These are phyloP conservation scores for Drosophila incognita DNA, from an alignment of 2,888 invertebrate species.

Conservation along the genomic window DNA sequence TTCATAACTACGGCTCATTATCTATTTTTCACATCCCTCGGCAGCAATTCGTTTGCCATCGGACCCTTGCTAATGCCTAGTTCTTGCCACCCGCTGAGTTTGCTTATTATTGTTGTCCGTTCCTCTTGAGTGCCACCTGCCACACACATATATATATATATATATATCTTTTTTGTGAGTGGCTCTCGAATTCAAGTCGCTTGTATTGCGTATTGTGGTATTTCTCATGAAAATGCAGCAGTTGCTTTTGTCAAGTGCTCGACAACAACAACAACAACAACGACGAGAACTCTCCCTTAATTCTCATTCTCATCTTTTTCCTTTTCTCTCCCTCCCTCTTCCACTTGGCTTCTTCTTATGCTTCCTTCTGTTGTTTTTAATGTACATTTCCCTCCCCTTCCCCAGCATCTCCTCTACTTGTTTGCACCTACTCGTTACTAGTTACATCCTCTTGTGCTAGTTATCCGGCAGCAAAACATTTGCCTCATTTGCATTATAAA, in stretches of 20 bases:
- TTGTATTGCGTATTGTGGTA: slow-evolving; percentile 18
- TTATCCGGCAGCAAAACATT: slow-evolving; percentile 63
- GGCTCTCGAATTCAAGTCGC: slow-evolving; percentile 19
- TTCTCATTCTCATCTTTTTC: not conserved
- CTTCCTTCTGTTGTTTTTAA: slow-evolving; percentile 37
- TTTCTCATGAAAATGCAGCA: slow-evolving; percentile 57
- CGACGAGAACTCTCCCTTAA: slow-evolving; percentile 1
- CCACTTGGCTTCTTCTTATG: slow-evolving; percentile 35
- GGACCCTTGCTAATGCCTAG: not conserved
- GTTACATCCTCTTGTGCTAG: slow-evolving; percentile 61
- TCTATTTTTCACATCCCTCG: slow-evolving; percentile 29
- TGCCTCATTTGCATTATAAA: slow-evolving; percentile 82
- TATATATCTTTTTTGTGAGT: not conserved
- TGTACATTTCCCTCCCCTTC: slow-evolving; percentile 3
- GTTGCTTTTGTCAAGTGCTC: slow-evolving; percentile 52
- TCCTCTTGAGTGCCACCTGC: slow-evolving; percentile 56
- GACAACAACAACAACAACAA: not conserved
- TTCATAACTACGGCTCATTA: slow-evolving; percentile 12
- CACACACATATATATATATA: not conserved
- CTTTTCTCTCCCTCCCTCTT: slow-evolving; percentile 9
- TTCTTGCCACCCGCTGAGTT: slow-evolving; percentile 44
- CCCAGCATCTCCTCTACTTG: not conserved
- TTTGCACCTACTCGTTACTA: slow-evolving; percentile 1
- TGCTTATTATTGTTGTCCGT: slow-evolving; percentile 58
- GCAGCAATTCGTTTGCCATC: slow-evolving; percentile 24